Evolutionary conservation across 2,888 invertebrate genomes (phyloP).

Genomic region (Oasisia sp.): DNA sequence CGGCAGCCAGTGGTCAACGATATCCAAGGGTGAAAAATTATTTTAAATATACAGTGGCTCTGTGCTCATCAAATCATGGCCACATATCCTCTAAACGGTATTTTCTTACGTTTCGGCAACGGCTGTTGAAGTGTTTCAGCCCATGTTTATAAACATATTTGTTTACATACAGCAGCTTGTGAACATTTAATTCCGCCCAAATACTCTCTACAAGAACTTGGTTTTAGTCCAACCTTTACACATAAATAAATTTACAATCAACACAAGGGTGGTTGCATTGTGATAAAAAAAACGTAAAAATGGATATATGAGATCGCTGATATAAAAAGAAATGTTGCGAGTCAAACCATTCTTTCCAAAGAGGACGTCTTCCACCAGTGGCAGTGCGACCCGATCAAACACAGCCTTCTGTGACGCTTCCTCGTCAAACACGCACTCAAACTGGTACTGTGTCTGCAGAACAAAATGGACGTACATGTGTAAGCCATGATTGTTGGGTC

Average conservation of each 20-base stretch:
- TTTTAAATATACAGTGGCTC: no score
- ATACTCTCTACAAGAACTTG: background rate
- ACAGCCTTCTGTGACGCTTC: slow-evolving; percentile 82
- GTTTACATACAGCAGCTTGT: background rate
- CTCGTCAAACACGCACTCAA: slow-evolving; percentile 84
- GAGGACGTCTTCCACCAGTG: slow-evolving; percentile 84
- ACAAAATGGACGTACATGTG: background rate
- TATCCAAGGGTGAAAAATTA: no score
- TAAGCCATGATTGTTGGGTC: slow-evolving; percentile 1
- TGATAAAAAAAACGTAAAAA: no score
- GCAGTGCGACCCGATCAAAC: slow-evolving; percentile 85
- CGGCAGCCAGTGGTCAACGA: no score
- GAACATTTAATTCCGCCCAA: background rate
- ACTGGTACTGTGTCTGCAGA: slow-evolving; percentile 71
- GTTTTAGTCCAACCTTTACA: background rate
- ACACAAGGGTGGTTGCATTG: background rate
- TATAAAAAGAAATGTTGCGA: background rate
- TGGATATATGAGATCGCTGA: background rate
- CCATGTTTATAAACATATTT: background rate
- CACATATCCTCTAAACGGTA: no score
- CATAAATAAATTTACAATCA: background rate
- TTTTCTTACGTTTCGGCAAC: no score
- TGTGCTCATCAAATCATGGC: no score
- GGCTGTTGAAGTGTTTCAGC: no score
- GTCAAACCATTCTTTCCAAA: slow-evolving; percentile 83